These are phyloP conservation scores for Syritta pipiens DNA, from an alignment of 2,888 invertebrate genomes.

Conservation along the genomic window DNA sequence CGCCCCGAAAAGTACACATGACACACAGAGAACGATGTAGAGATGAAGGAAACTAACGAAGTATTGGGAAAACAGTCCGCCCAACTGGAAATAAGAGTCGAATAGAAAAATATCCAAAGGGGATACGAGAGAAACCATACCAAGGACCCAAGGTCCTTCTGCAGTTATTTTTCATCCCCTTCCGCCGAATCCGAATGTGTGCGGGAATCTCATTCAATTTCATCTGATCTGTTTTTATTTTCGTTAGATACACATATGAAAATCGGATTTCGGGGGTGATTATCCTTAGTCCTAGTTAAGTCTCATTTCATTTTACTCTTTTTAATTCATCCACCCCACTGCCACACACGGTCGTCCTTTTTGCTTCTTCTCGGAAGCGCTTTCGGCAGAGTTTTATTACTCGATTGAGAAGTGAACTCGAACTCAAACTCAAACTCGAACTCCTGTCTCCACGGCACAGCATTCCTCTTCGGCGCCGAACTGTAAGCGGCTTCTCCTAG, in stretches of 20 bases:
- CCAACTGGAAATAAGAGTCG: conserved; percentile 48
- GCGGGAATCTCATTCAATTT: conserved; percentile 58
- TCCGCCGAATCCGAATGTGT: too few species aligned
- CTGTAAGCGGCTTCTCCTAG: not conserved
- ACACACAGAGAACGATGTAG: conserved; percentile 18
- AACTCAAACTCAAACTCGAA: too few species aligned
- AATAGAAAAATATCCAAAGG: conserved; percentile 28
- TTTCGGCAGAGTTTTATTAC: not conserved
- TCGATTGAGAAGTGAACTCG: too few species aligned
- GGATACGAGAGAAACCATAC: not conserved
- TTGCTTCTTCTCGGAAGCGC: conserved; percentile 6
- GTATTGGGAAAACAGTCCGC: conserved; percentile 34
- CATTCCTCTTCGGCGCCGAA: too few species aligned
- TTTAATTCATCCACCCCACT: conserved; percentile 45
- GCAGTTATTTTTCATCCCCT: conserved; percentile 4
- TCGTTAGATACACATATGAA: conserved; percentile 65
- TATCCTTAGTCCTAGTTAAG: conserved; percentile 64
- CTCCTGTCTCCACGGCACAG: too few species aligned
- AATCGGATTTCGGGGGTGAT: conserved; percentile 67
- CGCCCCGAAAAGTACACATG: not conserved
- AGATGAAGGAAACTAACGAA: conserved; percentile 38
- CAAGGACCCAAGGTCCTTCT: conserved; percentile 11
- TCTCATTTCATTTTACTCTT: conserved; percentile 40
- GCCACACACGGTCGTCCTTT: not conserved
- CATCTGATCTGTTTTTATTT: conserved; percentile 66